Percentiles rank a stretch among this genome's conserved stretches.
Conservation (phyloP, 2,113 vertebrate species). For the Tragelaphus scriptus region DNA sequence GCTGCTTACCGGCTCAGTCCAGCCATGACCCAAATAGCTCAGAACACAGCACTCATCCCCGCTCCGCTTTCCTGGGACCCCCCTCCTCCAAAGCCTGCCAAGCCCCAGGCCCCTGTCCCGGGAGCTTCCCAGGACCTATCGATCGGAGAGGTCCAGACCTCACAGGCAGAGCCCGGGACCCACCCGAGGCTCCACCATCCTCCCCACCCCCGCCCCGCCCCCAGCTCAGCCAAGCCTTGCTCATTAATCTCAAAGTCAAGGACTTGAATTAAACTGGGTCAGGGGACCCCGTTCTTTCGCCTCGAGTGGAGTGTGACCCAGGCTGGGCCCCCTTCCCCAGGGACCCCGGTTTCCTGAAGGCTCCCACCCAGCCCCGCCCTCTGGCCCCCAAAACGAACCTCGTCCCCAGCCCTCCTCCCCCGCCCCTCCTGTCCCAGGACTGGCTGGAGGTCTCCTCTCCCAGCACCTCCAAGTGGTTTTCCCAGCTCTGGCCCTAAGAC, state of each 20-base stretch:
- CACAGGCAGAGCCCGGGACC: background rate
- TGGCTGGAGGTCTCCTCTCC: background rate
- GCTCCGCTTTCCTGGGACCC: background rate
- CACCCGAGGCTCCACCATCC: background rate
- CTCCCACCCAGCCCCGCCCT: too few species aligned
- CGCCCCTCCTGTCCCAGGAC: background rate
- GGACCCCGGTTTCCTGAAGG: too few species aligned
- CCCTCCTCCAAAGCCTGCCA: background rate
- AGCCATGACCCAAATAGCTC: conserved; percentile 72
- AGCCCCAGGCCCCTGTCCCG: background rate
- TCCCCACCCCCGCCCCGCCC: background rate
- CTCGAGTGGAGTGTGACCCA: background rate
- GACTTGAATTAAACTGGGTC: conserved; percentile 61
- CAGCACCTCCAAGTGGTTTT: background rate
- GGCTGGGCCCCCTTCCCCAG: too few species aligned
- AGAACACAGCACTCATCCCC: background rate
- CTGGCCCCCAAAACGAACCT: background rate
- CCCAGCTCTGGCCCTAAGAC: background rate
- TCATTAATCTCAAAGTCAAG: conserved; percentile 60
- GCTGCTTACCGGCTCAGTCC: conserved; percentile 9
- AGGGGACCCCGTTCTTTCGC: conserved; percentile 29
- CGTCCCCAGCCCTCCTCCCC: accelerated
- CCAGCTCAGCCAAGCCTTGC: background rate
- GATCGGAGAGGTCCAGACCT: background rate
- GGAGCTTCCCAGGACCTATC: background rate